Conservation (phyloP, 2,888 invertebrate species). For the Cheilosia soror region DNA sequence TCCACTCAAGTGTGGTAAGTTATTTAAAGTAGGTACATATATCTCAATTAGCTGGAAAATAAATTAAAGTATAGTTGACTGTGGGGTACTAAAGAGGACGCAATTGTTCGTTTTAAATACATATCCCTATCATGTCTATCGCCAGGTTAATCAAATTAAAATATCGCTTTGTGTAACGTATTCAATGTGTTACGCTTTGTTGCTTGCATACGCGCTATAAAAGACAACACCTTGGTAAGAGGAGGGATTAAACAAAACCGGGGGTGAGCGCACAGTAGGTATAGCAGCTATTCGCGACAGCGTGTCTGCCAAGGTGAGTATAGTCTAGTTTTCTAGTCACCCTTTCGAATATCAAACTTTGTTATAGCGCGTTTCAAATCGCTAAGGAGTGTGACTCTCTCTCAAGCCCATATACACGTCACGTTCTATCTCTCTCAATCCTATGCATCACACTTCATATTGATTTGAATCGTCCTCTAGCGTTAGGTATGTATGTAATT, state of each 20-base stretch:
- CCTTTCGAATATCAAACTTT: slow-evolving; percentile 10
- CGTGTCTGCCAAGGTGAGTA: slow-evolving; percentile 27
- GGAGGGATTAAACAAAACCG: slow-evolving; percentile 8
- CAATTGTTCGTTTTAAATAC: background rate
- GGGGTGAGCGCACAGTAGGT: background rate
- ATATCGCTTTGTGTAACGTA: slow-evolving; percentile 26
- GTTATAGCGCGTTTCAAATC: background rate
- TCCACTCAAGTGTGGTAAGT: too few relatives aligned
- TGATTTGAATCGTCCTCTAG: too few relatives aligned
- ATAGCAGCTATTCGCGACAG: slow-evolving; percentile 4
- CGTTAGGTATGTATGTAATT: background rate
- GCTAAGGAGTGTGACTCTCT: too few relatives aligned
- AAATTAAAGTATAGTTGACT: slow-evolving; percentile 8
- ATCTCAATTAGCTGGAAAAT: background rate
- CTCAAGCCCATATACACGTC: too few relatives aligned
- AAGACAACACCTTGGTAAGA: background rate
- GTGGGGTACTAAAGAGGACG: slow-evolving; percentile 9
- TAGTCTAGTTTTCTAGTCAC: background rate
- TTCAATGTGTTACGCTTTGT: slow-evolving; percentile 33
- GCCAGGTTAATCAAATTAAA: slow-evolving; percentile 37
- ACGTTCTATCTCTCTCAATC: too few relatives aligned
- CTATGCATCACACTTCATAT: too few relatives aligned
- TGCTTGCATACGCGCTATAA: slow-evolving; percentile 15
- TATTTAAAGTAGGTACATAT: background rate
- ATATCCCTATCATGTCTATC: slow-evolving; percentile 10